phyloP scores from a whole-genome alignment of 2,797 vertebrate species.

The Arrhamphus sclerolepis region DNA sequence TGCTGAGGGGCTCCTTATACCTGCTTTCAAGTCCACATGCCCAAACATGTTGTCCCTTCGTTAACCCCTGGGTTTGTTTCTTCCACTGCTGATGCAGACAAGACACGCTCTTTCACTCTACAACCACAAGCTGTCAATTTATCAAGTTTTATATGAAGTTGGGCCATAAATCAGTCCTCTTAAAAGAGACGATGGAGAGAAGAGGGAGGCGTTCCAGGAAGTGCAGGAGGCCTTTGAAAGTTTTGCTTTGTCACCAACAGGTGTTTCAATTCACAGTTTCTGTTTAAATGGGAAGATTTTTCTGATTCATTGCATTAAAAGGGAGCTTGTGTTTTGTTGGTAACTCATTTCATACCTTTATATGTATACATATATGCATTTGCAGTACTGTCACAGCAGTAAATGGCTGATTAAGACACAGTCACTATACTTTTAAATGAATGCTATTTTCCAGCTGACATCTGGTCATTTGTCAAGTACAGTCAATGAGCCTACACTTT shows the following conservation, averaged over 20 bases:
- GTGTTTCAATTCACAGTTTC: conserved; percentile 62
- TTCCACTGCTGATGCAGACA: conserved; percentile 53
- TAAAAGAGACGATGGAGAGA: conserved; percentile 39
- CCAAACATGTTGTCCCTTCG: conserved; percentile 55
- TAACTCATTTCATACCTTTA: too few relatives aligned
- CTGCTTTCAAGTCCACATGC: conserved; percentile 74
- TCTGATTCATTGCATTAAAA: conserved; percentile 50
- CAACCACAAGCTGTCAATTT: conserved; percentile 48
- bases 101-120: conserved; percentile 39
- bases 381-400: too few relatives aligned
- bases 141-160: conserved; percentile 74
- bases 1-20: conserved; percentile 71
- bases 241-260: conserved; percentile 53
- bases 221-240: conserved; percentile 65
- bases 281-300: conserved; percentile 49
- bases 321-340: too few relatives aligned
- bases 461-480: too few relatives aligned
- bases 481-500: too few relatives aligned
- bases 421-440: too few relatives aligned
- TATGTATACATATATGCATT: too few relatives aligned
- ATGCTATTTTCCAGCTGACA: too few relatives aligned
- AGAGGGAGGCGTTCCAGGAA: conserved; percentile 56
- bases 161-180: conserved; percentile 72
- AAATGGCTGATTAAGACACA: too few relatives aligned
- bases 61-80: conserved; percentile 59